phyloP scores from a whole-genome alignment of 2,113 vertebrate genomes.

The Athene cunicularia region DNA sequence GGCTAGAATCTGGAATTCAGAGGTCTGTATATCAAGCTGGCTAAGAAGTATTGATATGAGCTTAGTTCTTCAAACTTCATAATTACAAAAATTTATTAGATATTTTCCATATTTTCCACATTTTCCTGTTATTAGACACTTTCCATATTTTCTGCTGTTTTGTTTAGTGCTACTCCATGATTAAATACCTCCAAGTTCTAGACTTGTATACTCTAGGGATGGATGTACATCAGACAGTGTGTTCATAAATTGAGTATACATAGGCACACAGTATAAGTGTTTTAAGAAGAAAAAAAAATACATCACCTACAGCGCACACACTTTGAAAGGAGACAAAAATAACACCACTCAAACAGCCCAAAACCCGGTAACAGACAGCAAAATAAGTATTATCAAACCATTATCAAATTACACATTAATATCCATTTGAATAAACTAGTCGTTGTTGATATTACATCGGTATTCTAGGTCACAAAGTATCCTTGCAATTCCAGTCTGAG shows the following conservation, averaged over 20 bases:
- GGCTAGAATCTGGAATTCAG: not conserved
- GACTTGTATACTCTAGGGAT: not conserved
- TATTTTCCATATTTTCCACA: not conserved
- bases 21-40: not conserved
- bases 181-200: not conserved
- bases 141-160: not conserved
- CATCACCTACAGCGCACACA: not conserved
- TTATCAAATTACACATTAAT: not conserved
- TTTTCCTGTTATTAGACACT: not conserved
- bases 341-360: too few species aligned
- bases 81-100: not conserved
- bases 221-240: not conserved
- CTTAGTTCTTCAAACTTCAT: not conserved
- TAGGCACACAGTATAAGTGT: accelerated
- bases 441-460: not conserved
- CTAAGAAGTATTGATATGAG: not conserved
- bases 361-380: not conserved
- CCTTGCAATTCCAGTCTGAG: not conserved
- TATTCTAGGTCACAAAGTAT: not conserved
- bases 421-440: not conserved
- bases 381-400: not conserved
- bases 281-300: not conserved
- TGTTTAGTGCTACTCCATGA: too few species aligned
- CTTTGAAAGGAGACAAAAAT: not conserved
- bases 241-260: not conserved